Conservation (phyloP, 2,113 vertebrate genomes). For the Pongo pygmaeus region DNA sequence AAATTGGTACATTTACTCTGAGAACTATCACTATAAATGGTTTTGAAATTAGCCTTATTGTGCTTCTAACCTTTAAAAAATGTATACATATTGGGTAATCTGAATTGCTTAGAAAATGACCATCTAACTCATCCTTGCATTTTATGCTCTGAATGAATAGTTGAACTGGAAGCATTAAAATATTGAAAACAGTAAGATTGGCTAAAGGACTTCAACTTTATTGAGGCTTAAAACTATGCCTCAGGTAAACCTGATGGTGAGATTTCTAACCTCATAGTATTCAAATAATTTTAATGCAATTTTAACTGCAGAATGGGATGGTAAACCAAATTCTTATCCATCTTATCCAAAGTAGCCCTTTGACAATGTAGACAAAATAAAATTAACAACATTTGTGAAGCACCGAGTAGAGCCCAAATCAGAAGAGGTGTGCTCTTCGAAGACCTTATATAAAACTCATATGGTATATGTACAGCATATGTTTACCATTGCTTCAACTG, state of each 20-base stretch:
- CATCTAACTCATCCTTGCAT: not conserved
- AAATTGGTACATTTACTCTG: slow-evolving; percentile 17
- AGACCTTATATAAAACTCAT: not conserved
- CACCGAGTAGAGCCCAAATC: not conserved
- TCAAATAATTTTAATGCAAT: not conserved
- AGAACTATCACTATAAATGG: not conserved
- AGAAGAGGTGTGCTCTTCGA: not conserved
- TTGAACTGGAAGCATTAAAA: not conserved
- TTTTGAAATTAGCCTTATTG: not conserved
- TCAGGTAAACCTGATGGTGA: not conserved
- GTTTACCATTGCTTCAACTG: not conserved
- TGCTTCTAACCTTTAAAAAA: not conserved
- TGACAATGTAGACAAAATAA: not conserved
- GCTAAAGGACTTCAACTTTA: not conserved
- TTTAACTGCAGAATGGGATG: not conserved
- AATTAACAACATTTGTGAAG: not conserved
- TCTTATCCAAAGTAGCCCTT: not conserved
- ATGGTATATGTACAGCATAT: fast-evolving
- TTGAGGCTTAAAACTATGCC: not conserved
- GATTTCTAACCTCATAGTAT: not conserved
- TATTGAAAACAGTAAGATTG: not conserved
- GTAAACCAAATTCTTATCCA: not conserved
- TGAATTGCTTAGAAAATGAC: not conserved
- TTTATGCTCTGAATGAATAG: not conserved
- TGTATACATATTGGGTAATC: not conserved